These are phyloP conservation scores for Apostichopus leukothele DNA, from an alignment of 53 echinoderm and acorn worm genomes.

Conservation along the genomic window DNA sequence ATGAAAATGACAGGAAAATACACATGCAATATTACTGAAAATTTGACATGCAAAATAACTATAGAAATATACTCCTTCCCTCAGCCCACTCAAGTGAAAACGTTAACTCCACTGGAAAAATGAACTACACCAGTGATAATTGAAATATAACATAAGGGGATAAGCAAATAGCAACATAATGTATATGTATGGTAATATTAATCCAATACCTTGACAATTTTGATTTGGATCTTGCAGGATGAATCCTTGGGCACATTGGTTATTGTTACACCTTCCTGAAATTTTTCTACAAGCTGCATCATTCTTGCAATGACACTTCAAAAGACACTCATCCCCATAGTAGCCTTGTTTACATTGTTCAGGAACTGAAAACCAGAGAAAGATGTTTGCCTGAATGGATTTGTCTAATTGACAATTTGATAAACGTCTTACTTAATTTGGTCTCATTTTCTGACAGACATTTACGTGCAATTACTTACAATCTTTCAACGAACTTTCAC, in stretches of 20 bases:
- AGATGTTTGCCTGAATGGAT: too few relatives aligned
- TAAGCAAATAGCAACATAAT: too few relatives aligned
- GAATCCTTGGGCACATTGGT: background rate
- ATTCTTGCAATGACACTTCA: constrained; percentile 54
- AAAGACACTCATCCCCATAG: constrained; percentile 47
- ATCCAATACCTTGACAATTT: background rate
- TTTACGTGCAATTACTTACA: background rate
- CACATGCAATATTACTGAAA: too few relatives aligned
- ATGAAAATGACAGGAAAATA: too few relatives aligned
- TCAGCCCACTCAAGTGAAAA: too few relatives aligned
- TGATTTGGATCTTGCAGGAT: background rate
- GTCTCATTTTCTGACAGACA: background rate
- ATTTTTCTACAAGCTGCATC: constrained; percentile 25
- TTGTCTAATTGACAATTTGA: background rate
- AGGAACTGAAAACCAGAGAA: background rate
- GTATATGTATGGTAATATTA: too few relatives aligned
- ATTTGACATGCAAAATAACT: too few relatives aligned
- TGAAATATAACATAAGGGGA: too few relatives aligned
- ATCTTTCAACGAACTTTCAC: background rate
- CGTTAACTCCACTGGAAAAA: too few relatives aligned
- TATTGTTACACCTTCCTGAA: constrained; percentile 18
- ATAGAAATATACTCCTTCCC: too few relatives aligned
- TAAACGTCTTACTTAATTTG: background rate
- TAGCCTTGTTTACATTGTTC: constrained; percentile 32
- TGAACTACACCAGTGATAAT: too few relatives aligned